Percentiles rank a stretch among this genome's conserved stretches.
These are phyloP conservation scores for Pangasius larnaudii DNA, from an alignment of 2,797 vertebrate genomes.

Conservation along the genomic window DNA sequence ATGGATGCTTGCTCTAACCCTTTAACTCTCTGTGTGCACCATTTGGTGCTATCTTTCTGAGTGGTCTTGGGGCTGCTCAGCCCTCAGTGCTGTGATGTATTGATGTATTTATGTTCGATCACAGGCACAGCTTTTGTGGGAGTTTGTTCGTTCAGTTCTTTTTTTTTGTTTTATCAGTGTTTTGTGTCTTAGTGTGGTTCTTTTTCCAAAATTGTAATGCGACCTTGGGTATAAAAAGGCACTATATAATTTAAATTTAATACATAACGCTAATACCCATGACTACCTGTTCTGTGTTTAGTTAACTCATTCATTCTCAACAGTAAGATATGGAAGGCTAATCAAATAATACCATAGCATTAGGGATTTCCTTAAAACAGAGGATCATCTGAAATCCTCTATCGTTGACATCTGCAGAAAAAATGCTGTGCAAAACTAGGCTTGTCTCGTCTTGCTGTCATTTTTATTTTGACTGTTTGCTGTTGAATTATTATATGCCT, in stretches of 20 bases:
- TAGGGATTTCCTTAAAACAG: not conserved
- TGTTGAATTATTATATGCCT: not conserved
- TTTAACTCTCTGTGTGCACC: not conserved
- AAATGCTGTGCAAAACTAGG: not conserved
- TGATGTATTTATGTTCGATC: not conserved
- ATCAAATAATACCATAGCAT: not conserved
- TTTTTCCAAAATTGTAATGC: not conserved
- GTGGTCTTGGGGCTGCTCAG: not conserved
- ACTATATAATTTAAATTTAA: not conserved
- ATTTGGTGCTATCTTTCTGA: not conserved
- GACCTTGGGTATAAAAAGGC: not conserved
- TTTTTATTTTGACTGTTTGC: conserved; percentile 25
- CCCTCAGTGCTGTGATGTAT: not conserved
- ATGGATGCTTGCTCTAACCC: not conserved
- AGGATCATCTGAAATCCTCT: not conserved
- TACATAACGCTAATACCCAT: not conserved
- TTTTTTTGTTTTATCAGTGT: not conserved
- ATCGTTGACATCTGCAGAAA: not conserved
- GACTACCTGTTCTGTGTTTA: not conserved
- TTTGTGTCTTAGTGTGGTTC: not conserved
- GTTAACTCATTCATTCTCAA: not conserved
- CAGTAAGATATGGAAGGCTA: not conserved
- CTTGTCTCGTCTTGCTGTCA: not conserved
- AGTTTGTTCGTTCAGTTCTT: not conserved
- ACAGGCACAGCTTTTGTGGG: not conserved